Conservation (phyloP, 1,140 invertebrate genomes). For the roundworm (Caenorhabditis elegans) region WBcel235 BX284603.4:6925501-6926000, state of each 20-base stretch:
- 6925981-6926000: too few relatives aligned
- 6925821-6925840: neutral
- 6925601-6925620: too few relatives aligned
- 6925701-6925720: neutral
- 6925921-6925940: too few relatives aligned
- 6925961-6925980: too few relatives aligned
- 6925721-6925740: slow-evolving; percentile 14
- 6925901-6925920: too few relatives aligned
- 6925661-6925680: slow-evolving; percentile 11
- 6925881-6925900: too few relatives aligned
- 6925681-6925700: neutral
- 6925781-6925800: neutral
- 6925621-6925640: too few relatives aligned
- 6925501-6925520: slow-evolving; percentile 57
- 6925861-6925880: too few relatives aligned
- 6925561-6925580: slow-evolving; percentile 58
- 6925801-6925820: slow-evolving; percentile 16
- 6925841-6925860: neutral
- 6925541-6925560: slow-evolving; percentile 56
- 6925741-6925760: slow-evolving; percentile 13
- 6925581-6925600: slow-evolving; percentile 44
- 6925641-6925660: too few relatives aligned
- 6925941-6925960: too few relatives aligned
- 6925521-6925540: slow-evolving; percentile 64
- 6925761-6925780: slow-evolving; percentile 10